Conservation (phyloP, 53 echinoderm and acorn worm genomes). For the Zoroaster sp. region DNA sequence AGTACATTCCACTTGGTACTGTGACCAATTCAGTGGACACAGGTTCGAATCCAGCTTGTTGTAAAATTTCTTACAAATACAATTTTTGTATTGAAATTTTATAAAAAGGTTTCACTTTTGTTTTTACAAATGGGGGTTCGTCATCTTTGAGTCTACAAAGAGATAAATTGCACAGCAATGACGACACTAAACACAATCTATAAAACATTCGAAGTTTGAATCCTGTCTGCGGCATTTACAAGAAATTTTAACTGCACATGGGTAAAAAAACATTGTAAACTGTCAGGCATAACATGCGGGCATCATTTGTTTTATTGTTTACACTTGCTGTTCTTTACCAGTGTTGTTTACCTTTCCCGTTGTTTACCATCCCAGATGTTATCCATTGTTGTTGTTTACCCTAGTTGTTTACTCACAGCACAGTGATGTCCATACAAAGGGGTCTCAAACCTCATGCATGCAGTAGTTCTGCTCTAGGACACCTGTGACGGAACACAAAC, state of each 20-base stretch:
- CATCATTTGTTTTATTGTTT: no score
- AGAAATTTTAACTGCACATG: no score
- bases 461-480: no score
- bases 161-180: constrained; percentile 25
- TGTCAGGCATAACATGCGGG: no score
- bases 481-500: no score
- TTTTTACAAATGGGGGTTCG: neutral
- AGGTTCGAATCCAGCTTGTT: neutral
- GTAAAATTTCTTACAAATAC: neutral
- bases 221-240: neutral
- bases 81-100: neutral
- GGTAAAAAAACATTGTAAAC: no score
- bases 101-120: neutral
- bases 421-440: neutral
- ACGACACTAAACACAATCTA: constrained; percentile 2
- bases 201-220: neutral
- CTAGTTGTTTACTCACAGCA: neutral
- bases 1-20: no score
- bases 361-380: no score
- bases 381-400: neutral
- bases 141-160: neutral
- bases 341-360: neutral
- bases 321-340: neutral
- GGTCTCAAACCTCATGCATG: neutral
- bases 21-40: neutral